These are phyloP conservation scores for Pterois miles DNA, from an alignment of 2,797 vertebrate genomes.

Conservation along the genomic window DNA sequence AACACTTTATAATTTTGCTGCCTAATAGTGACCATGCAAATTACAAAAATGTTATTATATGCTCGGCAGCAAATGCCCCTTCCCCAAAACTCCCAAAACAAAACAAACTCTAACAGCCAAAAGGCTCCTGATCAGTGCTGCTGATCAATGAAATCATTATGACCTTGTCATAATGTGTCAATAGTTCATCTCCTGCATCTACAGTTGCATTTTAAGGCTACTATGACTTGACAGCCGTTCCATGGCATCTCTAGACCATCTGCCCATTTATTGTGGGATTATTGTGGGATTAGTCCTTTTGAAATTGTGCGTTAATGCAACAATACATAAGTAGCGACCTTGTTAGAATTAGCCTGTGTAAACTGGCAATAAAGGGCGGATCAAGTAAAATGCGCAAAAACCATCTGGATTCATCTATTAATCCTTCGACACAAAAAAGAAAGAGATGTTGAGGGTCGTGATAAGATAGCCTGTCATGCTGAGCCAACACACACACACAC, in stretches of 20 bases:
- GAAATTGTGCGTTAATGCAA: not conserved
- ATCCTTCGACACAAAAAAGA: constrained; percentile 15
- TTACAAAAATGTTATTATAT: not conserved
- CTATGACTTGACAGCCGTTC: not conserved
- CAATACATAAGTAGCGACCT: not conserved
- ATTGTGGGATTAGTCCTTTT: not conserved
- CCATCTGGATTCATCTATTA: not conserved
- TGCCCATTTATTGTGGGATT: not conserved
- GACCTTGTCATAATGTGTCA: not conserved
- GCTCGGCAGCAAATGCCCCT: not conserved
- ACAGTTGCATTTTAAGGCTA: not conserved
- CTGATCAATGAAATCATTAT: too few species aligned
- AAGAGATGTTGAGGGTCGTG: constrained; percentile 31
- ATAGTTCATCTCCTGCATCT: not conserved
- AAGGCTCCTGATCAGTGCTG: too few species aligned
- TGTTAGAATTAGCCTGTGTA: not conserved
- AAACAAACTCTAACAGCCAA: not conserved
- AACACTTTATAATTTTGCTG: not conserved
- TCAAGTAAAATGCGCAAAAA: constrained; percentile 12
- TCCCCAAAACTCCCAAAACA: not conserved
- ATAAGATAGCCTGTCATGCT: constrained; percentile 52
- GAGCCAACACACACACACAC: not conserved
- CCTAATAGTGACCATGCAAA: not conserved
- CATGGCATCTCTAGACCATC: not conserved
- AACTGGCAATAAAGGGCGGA: not conserved